phyloP scores from a whole-genome alignment of 1,140 invertebrate genomes.

The Formica selysi region DNA sequence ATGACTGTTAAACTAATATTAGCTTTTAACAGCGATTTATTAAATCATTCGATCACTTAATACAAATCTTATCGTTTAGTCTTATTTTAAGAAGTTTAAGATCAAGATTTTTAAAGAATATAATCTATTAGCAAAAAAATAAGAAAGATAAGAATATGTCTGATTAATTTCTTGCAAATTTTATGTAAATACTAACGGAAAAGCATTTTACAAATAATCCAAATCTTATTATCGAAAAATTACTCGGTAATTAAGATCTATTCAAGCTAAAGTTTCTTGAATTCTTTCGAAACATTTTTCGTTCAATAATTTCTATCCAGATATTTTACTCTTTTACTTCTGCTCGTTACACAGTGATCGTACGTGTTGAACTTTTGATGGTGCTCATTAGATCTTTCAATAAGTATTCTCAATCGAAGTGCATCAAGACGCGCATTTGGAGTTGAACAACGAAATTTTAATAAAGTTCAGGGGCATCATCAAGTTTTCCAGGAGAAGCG shows the following conservation, averaged over 20 bases:
- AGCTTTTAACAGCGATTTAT: too few species aligned
- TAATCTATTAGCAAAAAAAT: background rate
- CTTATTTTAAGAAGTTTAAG: background rate
- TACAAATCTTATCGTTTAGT: too few species aligned
- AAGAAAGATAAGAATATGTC: background rate
- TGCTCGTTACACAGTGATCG: background rate
- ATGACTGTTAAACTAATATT: too few species aligned
- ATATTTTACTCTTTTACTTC: background rate
- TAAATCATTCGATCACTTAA: too few species aligned
- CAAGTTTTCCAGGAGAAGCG: background rate
- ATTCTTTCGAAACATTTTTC: background rate
- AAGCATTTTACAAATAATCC: background rate
- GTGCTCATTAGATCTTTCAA: background rate
- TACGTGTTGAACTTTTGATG: background rate
- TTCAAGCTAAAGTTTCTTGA: background rate
- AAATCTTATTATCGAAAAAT: background rate
- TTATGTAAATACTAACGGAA: background rate
- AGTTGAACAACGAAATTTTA: conserved; percentile 3
- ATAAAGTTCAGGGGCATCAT: background rate
- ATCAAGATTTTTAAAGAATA: background rate
- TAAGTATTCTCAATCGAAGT: background rate
- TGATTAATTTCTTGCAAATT: background rate
- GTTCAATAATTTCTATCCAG: background rate
- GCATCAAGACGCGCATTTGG: background rate
- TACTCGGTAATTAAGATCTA: background rate